Evolutionary conservation across 2,113 vertebrate species (phyloP), one percentile per base, ranked within the genome.

Genomic region (Patagioenas fasciata): DNA sequence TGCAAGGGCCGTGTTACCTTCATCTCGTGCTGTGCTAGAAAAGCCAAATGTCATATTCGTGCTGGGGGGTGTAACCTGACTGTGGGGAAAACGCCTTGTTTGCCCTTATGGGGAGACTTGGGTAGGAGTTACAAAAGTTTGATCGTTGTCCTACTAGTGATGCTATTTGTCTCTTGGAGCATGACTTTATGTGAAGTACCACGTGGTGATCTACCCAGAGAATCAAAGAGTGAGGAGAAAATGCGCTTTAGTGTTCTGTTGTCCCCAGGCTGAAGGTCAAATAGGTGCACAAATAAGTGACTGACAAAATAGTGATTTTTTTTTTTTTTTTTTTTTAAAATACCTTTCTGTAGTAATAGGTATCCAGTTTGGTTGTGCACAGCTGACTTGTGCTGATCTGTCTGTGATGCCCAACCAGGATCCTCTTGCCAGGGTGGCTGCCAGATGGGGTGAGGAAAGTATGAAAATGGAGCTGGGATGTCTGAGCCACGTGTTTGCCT

Each of bases 1-100:
- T 3, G 1, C 17, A 5, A 21, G 57, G 42, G 10, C 7, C 16
- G 0, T 0, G 0, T 24, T 60, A 9, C 50, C 40, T 40, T 50
- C 44, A 11, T 50, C 21, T 50, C 20, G 10, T 13, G 18, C 65
- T 66, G 57, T 1, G 5, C 26, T 53, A 9, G 58, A 10, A 32
- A 31, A 36, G 16, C 13, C 15, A 8, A 5, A 7, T 0, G 7
- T 9, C 2, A 0, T 23, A 0, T 7, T 64, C 4, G 19, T 28
- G 11, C 42, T 54, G 51, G 40, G 28, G 28, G 16, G 28, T 11
- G 31, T 1, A 0, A 28, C 28, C 47, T 19, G 21, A 1, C 3
- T 15, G 15, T 0, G 64, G 60, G 80, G 29, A 6, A 10, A 23
- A 10, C 0, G 1, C 5, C 26, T 40, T 1, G 0, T 58, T 32